Evolutionary conservation across 2,113 vertebrate species (phyloP), one percentile per base, ranked within the genome.

Genomic region (Galeopterus variegatus): DNA sequence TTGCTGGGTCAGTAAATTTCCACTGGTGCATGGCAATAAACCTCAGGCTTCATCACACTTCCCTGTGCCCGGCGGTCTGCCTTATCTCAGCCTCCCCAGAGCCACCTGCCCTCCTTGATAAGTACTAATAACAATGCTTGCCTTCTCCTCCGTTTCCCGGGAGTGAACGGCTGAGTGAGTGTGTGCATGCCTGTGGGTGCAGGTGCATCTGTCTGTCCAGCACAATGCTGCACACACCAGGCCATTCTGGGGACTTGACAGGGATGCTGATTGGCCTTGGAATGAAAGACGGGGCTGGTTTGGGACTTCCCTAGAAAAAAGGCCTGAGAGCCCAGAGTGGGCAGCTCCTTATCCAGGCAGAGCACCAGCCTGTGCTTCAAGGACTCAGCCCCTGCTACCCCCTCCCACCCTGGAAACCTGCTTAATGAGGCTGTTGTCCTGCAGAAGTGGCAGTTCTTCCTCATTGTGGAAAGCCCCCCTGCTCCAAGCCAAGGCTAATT

Each of bases 1-100:
- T 90, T 83, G 88, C 97, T 98, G 95, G 94, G 95, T 97, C 97
- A 96, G 96, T 94, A 88, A 60, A 93, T 96, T 97, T 97, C 88
- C 82, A 82, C 93, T 85, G 93, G 81, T 81, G 88, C 92, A 54
- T 91, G 88, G 97, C 65, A 85, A 12, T 95, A 94, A 90, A 72
- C 92, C 64, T 19, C 26, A 3, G 80, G 75, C 88, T 96, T 85
- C 58, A 48, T 95, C 93, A 80, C 58, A 41, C 83, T 85, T 93
- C 73, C 73, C 13, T 23, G 85, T 81, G 89, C 95, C 81, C 8
- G 12, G 60, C 14, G 0, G 56, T 26, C 91, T 93, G 94, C 90
- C 89, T 97, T 97, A 97, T 97, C 97, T 95, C 86, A 73, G 67
- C 76, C 89, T 96, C 54, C 13, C 80, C 1, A 1, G 56, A 92